These are phyloP conservation scores for Clarias macrocephalus DNA, from an alignment of 2,113 vertebrate genomes.

Conservation along the genomic window DNA sequence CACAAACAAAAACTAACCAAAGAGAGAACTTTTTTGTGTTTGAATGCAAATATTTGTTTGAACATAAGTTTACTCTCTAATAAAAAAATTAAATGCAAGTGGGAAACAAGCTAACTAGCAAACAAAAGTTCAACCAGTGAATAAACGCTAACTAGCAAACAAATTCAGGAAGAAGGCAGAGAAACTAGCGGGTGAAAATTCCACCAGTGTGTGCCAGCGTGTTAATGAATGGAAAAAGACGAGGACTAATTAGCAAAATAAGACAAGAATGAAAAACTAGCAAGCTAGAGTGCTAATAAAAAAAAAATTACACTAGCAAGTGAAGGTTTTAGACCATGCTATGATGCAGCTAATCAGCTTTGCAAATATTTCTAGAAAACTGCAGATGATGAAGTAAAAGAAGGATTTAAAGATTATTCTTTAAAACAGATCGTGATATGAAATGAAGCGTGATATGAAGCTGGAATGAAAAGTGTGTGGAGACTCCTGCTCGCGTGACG, in stretches of 20 bases:
- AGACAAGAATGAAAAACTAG: not conserved
- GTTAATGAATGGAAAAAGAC: not conserved
- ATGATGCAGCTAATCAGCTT: not conserved
- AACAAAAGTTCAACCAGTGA: not conserved
- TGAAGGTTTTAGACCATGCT: not conserved
- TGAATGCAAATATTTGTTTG: too few species aligned
- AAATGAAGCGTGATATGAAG: not conserved
- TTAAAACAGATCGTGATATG: not conserved
- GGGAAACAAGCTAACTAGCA: not conserved
- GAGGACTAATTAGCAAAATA: not conserved
- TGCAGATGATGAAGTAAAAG: not conserved
- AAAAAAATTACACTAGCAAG: not conserved
- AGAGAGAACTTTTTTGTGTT: too few species aligned
- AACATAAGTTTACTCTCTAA: too few species aligned
- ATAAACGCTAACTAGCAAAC: not conserved
- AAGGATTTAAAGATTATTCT: not conserved
- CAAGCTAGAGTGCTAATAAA: not conserved
- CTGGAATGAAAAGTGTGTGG: not conserved
- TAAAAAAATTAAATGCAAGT: too few species aligned
- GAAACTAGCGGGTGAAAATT: not conserved
- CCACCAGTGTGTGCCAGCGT: not conserved
- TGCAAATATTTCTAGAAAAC: not conserved
- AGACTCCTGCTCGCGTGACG: not conserved
- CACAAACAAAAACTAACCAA: not conserved
- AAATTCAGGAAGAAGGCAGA: not conserved